Evolutionary conservation across 1,140 invertebrate species (phyloP), one percentile per base, ranked within the genome.

Genomic region (Holotrichia oblita): DNA sequence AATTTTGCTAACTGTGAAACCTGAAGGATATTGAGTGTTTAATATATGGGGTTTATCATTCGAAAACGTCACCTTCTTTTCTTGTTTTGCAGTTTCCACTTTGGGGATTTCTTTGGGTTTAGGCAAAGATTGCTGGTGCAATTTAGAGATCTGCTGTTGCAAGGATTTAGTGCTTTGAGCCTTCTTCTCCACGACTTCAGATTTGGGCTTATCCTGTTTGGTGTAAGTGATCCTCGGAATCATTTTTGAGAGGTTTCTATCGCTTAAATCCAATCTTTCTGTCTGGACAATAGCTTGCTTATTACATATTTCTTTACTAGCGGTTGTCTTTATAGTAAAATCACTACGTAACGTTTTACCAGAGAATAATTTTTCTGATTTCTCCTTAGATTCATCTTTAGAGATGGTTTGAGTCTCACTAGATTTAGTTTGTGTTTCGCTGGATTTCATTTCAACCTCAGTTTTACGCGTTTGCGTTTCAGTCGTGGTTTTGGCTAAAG

Each of bases 1-100:
- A 10, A 87, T 80, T 82, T 87, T 87, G 48, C 84, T 85, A 0
- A 87, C 86, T 0, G 86, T 87, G 48, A 87, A 87, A 24, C 85
- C 85, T 3, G 84, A 77, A 0, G 83, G 83, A 77, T 85, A 86
- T 40, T 83, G 81, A 20, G 81, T 78, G 20, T 80, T 83, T 3
- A 83, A 59, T 14, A 84, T 80, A 73, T 83, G 81, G 0, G 81
- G 76, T 40, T 83, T 83, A 0, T 83, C 82, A 14, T 72, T 44
- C 22, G 75, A 9, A 72, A 81, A 77, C 0, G 34, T 80, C 0
- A 77, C 69, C 76, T 82, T 83, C 64, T 82, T 83, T 7, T 81
- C 79, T 7, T 41, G 20, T 48, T 80, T 82, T 6, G 8, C 9
- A 12, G 41, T 0, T 20, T 79, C 75, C 7, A 76, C 76, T 22